Conservation (phyloP, 2,797 vertebrate species). For the Allobates femoralis region DNA sequence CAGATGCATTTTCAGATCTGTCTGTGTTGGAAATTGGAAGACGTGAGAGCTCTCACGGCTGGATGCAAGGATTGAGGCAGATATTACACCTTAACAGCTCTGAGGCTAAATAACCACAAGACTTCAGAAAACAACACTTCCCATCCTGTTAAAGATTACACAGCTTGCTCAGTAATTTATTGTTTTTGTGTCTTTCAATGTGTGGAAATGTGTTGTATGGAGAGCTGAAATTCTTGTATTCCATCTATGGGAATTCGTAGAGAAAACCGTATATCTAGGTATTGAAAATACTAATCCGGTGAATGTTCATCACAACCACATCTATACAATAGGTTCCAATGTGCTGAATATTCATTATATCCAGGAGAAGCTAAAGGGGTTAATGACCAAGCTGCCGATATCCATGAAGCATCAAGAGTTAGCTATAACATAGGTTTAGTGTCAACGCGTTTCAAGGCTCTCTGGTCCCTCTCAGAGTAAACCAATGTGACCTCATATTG, state of each 20-base stretch:
- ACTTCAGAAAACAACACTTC: slow-evolving; percentile 40
- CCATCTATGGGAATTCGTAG: neutral
- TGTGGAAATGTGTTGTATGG: slow-evolving; percentile 8
- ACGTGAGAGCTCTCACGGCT: slow-evolving; percentile 43
- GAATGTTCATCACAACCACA: neutral
- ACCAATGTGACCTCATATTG: too few species aligned
- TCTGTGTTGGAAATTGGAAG: slow-evolving; percentile 38
- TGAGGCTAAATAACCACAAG: slow-evolving; percentile 37
- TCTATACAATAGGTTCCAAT: neutral
- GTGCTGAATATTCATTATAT: neutral
- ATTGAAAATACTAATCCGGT: too few species aligned
- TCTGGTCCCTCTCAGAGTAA: too few species aligned
- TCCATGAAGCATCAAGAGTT: too few species aligned
- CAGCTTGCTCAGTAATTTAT: slow-evolving; percentile 20
- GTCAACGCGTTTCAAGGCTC: too few species aligned
- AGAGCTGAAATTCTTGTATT: neutral
- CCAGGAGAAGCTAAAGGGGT: too few species aligned
- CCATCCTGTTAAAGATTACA: slow-evolving; percentile 31
- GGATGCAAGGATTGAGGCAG: slow-evolving; percentile 36
- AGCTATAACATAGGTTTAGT: too few species aligned
- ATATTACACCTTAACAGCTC: slow-evolving; percentile 23
- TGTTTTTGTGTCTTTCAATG: slow-evolving; percentile 15
- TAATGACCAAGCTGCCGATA: too few species aligned
- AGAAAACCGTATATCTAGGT: neutral
- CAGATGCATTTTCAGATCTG: slow-evolving; percentile 33